Evolutionary conservation across 2,888 invertebrate genomes (phyloP).

Genomic region (Lysandra coridon): DNA sequence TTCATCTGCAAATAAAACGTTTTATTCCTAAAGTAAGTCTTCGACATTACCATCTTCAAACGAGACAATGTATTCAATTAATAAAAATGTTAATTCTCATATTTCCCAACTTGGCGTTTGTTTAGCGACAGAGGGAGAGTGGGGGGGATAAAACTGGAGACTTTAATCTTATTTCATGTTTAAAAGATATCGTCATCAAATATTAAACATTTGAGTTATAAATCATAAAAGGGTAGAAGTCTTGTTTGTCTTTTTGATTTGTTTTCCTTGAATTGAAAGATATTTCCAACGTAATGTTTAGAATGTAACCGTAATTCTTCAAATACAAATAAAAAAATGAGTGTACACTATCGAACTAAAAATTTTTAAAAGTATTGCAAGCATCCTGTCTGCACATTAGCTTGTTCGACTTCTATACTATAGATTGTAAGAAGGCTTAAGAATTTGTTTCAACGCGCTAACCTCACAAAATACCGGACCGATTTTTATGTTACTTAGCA

Average conservation of each 20-base stretch:
- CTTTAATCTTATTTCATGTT: conserved; percentile 28
- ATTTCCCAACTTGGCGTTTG: conserved; percentile 39
- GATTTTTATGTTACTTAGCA: too few relatives aligned
- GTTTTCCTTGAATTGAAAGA: not conserved
- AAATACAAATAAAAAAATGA: too few relatives aligned
- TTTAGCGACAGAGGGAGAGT: conserved; percentile 32
- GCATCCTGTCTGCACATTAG: too few relatives aligned
- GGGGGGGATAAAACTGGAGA: conserved; percentile 1
- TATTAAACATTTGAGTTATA: conserved; percentile 20
- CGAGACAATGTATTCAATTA: conserved; percentile 59
- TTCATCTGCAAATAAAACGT: not conserved
- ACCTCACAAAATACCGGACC: too few relatives aligned
- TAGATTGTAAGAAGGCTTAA: too few relatives aligned
- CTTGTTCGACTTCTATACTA: too few relatives aligned
- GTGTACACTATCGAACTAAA: too few relatives aligned
- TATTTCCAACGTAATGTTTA: not conserved
- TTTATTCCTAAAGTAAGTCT: conserved; percentile 6
- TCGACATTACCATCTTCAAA: conserved; percentile 40
- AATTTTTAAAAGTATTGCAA: too few relatives aligned
- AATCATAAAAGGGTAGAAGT: conserved; percentile 4
- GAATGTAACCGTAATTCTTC: not conserved
- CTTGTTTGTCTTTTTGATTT: conserved; percentile 5
- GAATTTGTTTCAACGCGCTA: too few relatives aligned
- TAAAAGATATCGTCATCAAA: conserved; percentile 30
- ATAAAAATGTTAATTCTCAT: conserved; percentile 56